phyloP scores from a whole-genome alignment of 2,113 vertebrate species.

The Varanus salvator region DNA sequence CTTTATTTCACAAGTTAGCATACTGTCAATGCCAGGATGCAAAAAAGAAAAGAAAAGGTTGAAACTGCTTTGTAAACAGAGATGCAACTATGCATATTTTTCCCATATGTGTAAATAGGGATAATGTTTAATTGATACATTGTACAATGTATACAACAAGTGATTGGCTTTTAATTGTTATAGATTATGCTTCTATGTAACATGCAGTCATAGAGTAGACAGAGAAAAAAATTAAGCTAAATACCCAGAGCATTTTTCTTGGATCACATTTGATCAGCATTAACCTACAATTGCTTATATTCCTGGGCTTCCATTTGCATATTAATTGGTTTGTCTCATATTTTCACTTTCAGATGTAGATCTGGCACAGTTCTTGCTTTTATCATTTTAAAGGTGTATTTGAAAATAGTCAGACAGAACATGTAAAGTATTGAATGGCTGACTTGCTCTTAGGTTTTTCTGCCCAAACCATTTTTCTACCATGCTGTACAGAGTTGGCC shows the following conservation, averaged over 20 bases:
- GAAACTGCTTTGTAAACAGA: neutral
- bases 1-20: neutral
- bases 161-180: neutral
- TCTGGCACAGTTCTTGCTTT: neutral
- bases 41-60: neutral
- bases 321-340: neutral
- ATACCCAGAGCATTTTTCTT: neutral
- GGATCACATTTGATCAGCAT: neutral
- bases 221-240: neutral
- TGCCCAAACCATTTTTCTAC: neutral
- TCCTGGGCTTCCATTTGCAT: neutral
- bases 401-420: neutral
- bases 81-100: neutral
- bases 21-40: neutral
- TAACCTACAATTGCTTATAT: neutral
- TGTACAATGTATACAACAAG: neutral
- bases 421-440: neutral
- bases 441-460: neutral
- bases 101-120: neutral
- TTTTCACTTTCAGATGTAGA: neutral
- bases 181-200: neutral
- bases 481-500: too few relatives aligned
- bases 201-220: neutral
- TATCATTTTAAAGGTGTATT: neutral
- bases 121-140: neutral